Evolutionary conservation across 2,797 vertebrate genomes (phyloP).

Genomic region (Ambastaia sidthimunki): DNA sequence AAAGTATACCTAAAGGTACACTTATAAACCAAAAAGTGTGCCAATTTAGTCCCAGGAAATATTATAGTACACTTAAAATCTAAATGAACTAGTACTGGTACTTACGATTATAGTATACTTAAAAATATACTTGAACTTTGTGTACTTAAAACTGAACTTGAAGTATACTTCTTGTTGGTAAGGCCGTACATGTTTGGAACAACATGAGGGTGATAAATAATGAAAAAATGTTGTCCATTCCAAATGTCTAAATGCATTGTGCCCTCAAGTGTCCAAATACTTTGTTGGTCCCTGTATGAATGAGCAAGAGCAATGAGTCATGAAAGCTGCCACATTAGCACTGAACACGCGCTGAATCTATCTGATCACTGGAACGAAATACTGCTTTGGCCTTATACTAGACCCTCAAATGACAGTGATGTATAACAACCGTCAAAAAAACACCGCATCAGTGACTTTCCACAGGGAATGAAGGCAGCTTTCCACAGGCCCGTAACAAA

Average conservation of each 20-base stretch:
- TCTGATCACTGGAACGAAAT: conserved; percentile 56
- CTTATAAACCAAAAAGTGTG: too few species aligned
- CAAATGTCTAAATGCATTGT: not conserved
- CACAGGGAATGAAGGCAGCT: conserved; percentile 22
- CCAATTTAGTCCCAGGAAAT: too few species aligned
- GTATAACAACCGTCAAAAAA: conserved; percentile 48
- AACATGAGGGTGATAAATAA: not conserved
- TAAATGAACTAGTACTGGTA: too few species aligned
- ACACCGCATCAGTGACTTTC: not conserved
- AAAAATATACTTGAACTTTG: too few species aligned
- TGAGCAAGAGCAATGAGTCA: conserved; percentile 33
- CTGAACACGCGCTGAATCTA: conserved; percentile 36
- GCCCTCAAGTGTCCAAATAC: not conserved
- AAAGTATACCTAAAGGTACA: too few species aligned
- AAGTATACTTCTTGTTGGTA: too few species aligned
- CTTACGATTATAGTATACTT: too few species aligned
- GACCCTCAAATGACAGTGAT: conserved; percentile 46
- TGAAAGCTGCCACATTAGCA: conserved; percentile 54
- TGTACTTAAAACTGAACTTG: too few species aligned
- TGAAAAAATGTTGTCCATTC: not conserved
- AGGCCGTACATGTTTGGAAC: too few species aligned
- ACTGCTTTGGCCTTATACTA: conserved; percentile 43
- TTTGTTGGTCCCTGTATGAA: not conserved
- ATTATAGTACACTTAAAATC: too few species aligned
- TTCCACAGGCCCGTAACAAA: conserved; percentile 17